phyloP scores from a whole-genome alignment of 2,797 vertebrate species.

The Labeo calbasu region DNA sequence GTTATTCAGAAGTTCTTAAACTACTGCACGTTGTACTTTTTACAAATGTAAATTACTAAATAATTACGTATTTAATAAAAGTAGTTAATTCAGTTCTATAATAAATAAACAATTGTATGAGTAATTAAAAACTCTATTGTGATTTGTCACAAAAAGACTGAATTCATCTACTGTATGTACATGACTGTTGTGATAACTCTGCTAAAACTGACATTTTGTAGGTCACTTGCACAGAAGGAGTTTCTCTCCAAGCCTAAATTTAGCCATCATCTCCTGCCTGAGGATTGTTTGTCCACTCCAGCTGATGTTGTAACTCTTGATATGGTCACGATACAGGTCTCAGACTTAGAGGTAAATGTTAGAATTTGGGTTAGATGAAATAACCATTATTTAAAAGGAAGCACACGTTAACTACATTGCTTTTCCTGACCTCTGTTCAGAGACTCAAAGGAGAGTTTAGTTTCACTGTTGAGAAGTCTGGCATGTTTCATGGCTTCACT shows the following conservation, averaged over 20 bases:
- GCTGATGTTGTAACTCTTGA: slow-evolving; percentile 75
- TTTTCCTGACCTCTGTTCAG: slow-evolving; percentile 68
- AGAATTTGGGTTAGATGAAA: not conserved
- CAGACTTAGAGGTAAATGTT: slow-evolving; percentile 70
- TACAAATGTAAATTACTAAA: not conserved
- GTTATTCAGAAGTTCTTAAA: not conserved
- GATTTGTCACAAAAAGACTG: not conserved
- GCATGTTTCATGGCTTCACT: slow-evolving; percentile 81
- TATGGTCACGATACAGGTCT: slow-evolving; percentile 78
- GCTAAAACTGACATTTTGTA: slow-evolving; percentile 51
- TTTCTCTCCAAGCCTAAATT: slow-evolving; percentile 85
- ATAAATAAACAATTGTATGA: no score
- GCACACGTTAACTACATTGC: not conserved
- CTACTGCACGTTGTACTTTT: no score
- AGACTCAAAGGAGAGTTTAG: slow-evolving; percentile 74
- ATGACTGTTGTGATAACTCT: not conserved
- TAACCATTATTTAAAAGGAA: not conserved
- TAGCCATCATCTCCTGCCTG: slow-evolving; percentile 75
- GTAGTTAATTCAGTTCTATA: not conserved
- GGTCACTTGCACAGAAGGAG: slow-evolving; percentile 80
- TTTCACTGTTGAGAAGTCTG: slow-evolving; percentile 68
- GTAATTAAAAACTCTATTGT: not conserved
- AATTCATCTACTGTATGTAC: not conserved
- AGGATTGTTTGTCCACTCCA: slow-evolving; percentile 75
- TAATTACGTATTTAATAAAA: not conserved